Base-by-base conservation (phyloP, 2,888 invertebrate genomes). In the Drosophila villosipedis region DNA sequence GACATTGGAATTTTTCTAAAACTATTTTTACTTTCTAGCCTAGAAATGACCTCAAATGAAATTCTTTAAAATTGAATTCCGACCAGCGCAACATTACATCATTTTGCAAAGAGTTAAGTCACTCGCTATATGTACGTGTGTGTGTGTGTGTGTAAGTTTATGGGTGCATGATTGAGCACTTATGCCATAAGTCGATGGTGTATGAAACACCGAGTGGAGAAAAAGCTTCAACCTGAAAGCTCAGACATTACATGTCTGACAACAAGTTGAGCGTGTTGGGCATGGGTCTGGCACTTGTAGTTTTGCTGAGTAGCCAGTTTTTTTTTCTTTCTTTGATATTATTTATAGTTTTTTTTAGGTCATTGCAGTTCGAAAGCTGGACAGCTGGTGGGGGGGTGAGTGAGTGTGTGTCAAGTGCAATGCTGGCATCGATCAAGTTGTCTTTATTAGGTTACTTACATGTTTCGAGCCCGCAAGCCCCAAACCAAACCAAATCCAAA, bases 391-490 rank as follows among this genome's bases (percentile, higher is more conserved):
- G 55, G 55, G 58, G 70, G 43, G 58, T 53, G 67, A 55, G 53
- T 61, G 54, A 61, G 78, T 65, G 72, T 86, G 78, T 91, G 90
- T 89, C 88, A 88, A 88, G 88, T 88, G 88, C 90, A 90, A 73
- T 79, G 80, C 68, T 80, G 86, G 83, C 73, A 81, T 83, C 84
- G 82, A 91, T 90, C 90, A 84, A 84, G 70, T 72, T 68, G 77
- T 76, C 74, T 89, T 89, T 89, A 90, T 90, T 91, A 81, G 91
- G 79, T 80, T 85, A 84, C 83, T 85, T 85, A 87, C 90, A 81
- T 83, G 90, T 76, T 53, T 76, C 37, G 60, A 68, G 80, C 41
- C 52, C 30, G 54, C 47, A 62, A 50, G 60, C 65, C 65, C 37
- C 73, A 31, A 39, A 37, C 16, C 19, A 37, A 57, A 43, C 52